phyloP scores from a whole-genome alignment of 2,797 vertebrate species.

The Atherinosoma microstoma region DNA sequence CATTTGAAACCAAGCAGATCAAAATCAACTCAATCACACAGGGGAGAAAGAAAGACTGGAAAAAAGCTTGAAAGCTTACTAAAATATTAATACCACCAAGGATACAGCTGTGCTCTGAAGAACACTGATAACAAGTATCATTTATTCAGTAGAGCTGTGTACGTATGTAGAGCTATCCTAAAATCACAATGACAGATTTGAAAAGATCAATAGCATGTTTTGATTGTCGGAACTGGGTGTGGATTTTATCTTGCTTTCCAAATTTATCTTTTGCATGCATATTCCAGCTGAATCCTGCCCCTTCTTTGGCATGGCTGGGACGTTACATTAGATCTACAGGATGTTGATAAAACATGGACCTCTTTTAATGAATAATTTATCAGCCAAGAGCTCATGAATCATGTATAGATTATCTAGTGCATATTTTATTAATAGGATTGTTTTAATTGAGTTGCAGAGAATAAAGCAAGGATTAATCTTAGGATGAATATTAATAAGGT shows the following conservation, averaged over 20 bases:
- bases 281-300: conserved; percentile 20
- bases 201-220: conserved; percentile 46
- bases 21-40: conserved; percentile 38
- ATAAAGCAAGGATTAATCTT: conserved; percentile 83
- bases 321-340: conserved; percentile 64
- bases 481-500: conserved; percentile 80
- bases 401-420: conserved; percentile 81
- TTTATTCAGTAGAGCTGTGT: conserved; percentile 65
- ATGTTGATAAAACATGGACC: conserved; percentile 75
- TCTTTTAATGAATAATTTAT: conserved; percentile 81
- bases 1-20: conserved; percentile 21
- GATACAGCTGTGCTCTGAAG: conserved; percentile 54
- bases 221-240: conserved; percentile 37
- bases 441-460: conserved; percentile 83
- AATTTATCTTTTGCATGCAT: conserved; percentile 13
- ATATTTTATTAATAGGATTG: conserved; percentile 87
- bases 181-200: conserved; percentile 58
- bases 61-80: conserved; percentile 38
- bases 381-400: conserved; percentile 77
- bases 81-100: conserved; percentile 58
- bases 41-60: conserved; percentile 4
- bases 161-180: conserved; percentile 26
- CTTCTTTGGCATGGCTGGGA: conserved; percentile 42
- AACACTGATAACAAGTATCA: conserved; percentile 63
- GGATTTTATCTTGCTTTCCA: conserved; percentile 47